Conservation (phyloP, 2,113 vertebrate genomes). For the Phoenicopterus ruber region DNA sequence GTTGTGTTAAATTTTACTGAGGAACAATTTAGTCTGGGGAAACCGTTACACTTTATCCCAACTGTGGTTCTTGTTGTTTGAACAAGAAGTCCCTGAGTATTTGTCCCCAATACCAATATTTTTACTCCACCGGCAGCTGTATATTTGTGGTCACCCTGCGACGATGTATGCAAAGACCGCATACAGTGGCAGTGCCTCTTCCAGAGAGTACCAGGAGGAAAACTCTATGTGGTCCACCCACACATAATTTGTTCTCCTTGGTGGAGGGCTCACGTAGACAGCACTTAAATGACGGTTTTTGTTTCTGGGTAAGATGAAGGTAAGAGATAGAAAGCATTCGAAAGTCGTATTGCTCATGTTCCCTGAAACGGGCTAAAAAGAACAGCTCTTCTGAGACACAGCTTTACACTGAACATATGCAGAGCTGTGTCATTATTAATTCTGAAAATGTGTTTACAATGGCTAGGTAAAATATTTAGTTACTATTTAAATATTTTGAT, state of each 20-base stretch:
- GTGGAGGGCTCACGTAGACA: background rate
- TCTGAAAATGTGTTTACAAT: background rate
- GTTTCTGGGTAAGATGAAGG: background rate
- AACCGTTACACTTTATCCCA: background rate
- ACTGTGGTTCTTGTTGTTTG: background rate
- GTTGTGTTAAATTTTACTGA: background rate
- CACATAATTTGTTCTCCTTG: background rate
- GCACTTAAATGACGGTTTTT: background rate
- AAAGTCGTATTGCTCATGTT: background rate
- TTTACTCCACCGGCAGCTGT: background rate
- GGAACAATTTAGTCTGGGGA: background rate
- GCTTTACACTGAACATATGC: background rate
- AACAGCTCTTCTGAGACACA: background rate
- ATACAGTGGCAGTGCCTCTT: background rate
- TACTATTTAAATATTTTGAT: conserved; percentile 21
- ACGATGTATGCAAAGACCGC: background rate
- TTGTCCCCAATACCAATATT: background rate
- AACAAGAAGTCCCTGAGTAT: background rate
- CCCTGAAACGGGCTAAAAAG: background rate
- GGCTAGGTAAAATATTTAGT: conserved; percentile 19
- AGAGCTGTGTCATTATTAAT: background rate
- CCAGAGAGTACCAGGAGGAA: background rate
- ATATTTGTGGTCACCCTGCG: background rate
- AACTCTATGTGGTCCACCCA: background rate
- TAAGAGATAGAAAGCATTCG: background rate